Base-by-base conservation (phyloP, 2,888 invertebrate species). In the Venusia cambrica region DNA sequence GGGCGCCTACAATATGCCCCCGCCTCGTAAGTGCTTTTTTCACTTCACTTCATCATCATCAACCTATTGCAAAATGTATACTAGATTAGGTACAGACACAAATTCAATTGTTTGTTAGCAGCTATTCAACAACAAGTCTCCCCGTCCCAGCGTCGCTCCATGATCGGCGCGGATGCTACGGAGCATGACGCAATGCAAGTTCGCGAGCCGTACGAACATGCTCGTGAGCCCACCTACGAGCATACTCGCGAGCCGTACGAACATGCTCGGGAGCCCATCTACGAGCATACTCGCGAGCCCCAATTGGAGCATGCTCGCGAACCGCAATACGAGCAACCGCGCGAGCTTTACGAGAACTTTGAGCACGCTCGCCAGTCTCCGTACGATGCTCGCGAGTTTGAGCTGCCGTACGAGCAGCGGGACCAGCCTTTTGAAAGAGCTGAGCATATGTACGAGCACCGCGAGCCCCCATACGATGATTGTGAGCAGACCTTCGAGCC, bases 11-110 rank as follows among this genome's bases (percentile, higher is more conserved):
- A 57, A 44, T 3, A 56, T 63, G 9, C 56, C 61, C 9, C 47
- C 62, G 9, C 56, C 61, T 9, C 47, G 73, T 74, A 31, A 68
- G 72, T 63, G 10, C n/a, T n/a, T n/a, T n/a, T n/a, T n/a, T n/a
- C n/a, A n/a, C n/a, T n/a, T n/a, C n/a, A n/a, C n/a, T n/a, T n/a
- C n/a, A n/a, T n/a, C n/a, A n/a, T n/a, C n/a, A n/a, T n/a, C n/a
- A n/a, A n/a, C n/a, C n/a, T n/a, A n/a, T n/a, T n/a, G n/a, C n/a
- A n/a, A n/a, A n/a, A n/a, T n/a, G n/a, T n/a, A n/a, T n/a, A n/a
- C n/a, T n/a, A n/a, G n/a, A n/a, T n/a, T n/a, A n/a, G n/a, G n/a
- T n/a, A n/a, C n/a, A n/a, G n/a, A n/a, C n/a, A n/a, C n/a, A n/a
- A n/a, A n/a, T n/a, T n/a, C n/a, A n/a, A n/a, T n/a, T n/a, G n/a